phyloP scores from a whole-genome alignment of 2,113 vertebrate species.

The Etia nguti region DNA sequence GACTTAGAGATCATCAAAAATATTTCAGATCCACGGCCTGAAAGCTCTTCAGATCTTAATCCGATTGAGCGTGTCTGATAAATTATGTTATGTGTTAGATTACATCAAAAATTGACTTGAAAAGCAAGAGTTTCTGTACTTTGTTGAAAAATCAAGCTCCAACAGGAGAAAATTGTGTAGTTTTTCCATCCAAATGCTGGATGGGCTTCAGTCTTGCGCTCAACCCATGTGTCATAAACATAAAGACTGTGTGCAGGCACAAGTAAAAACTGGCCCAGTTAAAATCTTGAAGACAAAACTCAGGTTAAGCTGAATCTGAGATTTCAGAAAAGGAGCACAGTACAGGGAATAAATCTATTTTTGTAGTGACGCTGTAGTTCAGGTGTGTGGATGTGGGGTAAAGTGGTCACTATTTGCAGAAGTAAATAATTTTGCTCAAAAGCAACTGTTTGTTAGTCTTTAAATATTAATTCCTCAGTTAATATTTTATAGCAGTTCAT shows the following conservation, averaged over 20 bases:
- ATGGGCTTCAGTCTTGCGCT: no score
- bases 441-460: neutral
- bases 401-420: neutral
- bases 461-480: neutral
- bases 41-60: rapidly evolving
- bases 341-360: neutral
- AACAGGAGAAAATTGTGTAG: neutral
- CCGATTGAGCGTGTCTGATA: neutral
- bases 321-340: neutral
- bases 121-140: neutral
- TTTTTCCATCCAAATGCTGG: neutral
- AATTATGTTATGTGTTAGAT: neutral
- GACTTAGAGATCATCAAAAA: neutral
- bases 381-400: neutral
- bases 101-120: neutral
- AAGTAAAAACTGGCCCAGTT: neutral
- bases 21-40: neutral
- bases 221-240: no score
- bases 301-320: neutral
- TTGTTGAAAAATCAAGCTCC: rapidly evolving
- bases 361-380: neutral
- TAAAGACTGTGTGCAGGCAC: neutral
- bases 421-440: neutral
- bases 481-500: neutral
- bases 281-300: neutral